Base-by-base conservation (phyloP, 1,140 invertebrate genomes). In the Babylonia areolata region DNA sequence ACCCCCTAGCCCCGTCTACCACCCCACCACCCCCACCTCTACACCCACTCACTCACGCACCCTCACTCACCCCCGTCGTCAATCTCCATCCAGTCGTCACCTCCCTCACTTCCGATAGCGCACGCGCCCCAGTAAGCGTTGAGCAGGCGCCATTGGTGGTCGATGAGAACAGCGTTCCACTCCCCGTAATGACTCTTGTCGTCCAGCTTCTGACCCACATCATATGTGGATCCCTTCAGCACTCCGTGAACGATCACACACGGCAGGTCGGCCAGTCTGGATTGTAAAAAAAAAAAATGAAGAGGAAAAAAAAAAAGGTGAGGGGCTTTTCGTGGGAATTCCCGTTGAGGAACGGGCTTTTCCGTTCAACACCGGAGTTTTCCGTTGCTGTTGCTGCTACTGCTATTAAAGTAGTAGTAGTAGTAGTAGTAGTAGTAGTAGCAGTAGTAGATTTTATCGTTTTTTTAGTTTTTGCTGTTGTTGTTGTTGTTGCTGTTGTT, bases 101-200 rank as follows among this genome's bases (percentile, higher is more conserved):
- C 77, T 6, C 86, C 86, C 23, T 83, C 81, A 78, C 80, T 87
- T 15, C 86, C 88, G 35, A 90, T 91, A 75, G 89, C 90, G 85
- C 91, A 91, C 58, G 91, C 90, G 37, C 91, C 92, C 92, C 92
- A 93, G 82, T 93, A 91, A 3, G 91, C 90, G 80, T 93, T 91
- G 31, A 93, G 81, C 40, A 92, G 90, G n/a, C 92, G 88, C 92
- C 92, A 93, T 69, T 89, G 46, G 5, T 86, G 87, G 54, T 91
- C 85, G 23, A 93, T 81, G 6, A 92, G 84, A 2, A 93, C 92
- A 33, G 91, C 92, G 73, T 92, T 92, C 92, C 92, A 93, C 75
- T 91, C 90, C 0, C 91, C 91, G 71, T 91, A 91, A 73, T 91
- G 89, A 71, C 86, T 85, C 42, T 92, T 90, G 2, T 89, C 89